Base-by-base conservation (phyloP, 2,888 invertebrate genomes). In the Hecatera dysodea region DNA sequence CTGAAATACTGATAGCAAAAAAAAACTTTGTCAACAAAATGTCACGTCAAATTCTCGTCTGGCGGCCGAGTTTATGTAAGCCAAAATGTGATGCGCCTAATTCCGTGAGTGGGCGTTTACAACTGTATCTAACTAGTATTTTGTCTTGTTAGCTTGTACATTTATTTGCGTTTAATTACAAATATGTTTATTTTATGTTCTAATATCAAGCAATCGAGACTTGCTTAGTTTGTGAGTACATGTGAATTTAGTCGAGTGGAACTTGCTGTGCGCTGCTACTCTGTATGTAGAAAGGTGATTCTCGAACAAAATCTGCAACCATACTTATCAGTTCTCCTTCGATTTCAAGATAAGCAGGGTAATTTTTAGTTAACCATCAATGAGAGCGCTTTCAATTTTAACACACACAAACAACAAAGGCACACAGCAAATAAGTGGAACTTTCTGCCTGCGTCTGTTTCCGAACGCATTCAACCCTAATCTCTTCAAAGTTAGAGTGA, bases 101-200 rank as follows among this genome's bases (percentile, higher is more conserved):
- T 12, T 12, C 4, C 15, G 44, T 7, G n/a, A 24, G 63, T 71
- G 56, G 78, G 66, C 39, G 53, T 29, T 29, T 27, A 69, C 69
- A 63, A 50, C 27, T 50, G 53, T 70, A 57, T 59, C 33, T 22
- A 48, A n/a, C 55, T 55, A 69, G 67, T 70, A 73, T 65, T 78
- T 78, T 70, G 72, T 84, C 69, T 73, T 22, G 59, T 66, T 27
- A 39, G 17, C 22, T 67, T 44, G 46, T 72, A 11, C 42, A 67
- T 78, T 75, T 72, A 80, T 82, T 80, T 78, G 53, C n/a, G 57
- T 67, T 62, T 72, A 56, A 65, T 72, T 52, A 55, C 66, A 33
- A 60, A 39, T 66, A 27, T 61, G 71, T 75, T 69, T 75, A 75
- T 39, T 39, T 4, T 52, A 19, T 29, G 39, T 63, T 56, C 24